These are phyloP conservation scores for Luperina nickerlii DNA, from an alignment of 2,888 invertebrate species.

Conservation along the genomic window DNA sequence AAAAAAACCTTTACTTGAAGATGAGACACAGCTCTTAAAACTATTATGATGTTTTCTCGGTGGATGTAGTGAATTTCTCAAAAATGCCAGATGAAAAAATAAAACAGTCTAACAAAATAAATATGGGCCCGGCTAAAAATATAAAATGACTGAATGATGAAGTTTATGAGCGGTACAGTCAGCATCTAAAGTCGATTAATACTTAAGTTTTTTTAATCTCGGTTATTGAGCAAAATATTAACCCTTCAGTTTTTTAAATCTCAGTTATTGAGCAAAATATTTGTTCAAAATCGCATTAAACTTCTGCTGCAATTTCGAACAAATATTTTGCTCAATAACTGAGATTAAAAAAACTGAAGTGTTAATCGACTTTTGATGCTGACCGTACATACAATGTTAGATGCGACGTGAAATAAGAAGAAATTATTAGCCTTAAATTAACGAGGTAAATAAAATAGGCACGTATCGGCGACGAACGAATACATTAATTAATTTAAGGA, in stretches of 20 bases:
- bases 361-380: too few relatives aligned
- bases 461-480: slow-evolving; percentile 5
- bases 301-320: too few relatives aligned
- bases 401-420: background rate
- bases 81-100: slow-evolving; percentile 50
- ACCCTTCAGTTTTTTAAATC: too few relatives aligned
- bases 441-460: slow-evolving; percentile 46
- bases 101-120: slow-evolving; percentile 55
- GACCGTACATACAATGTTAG: background rate
- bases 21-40: slow-evolving; percentile 54
- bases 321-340: too few relatives aligned
- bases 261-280: too few relatives aligned
- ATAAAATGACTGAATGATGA: slow-evolving; percentile 20
- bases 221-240: too few relatives aligned
- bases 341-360: too few relatives aligned
- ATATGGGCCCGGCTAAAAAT: slow-evolving; percentile 62
- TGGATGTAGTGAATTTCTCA: slow-evolving; percentile 66
- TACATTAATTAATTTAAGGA: background rate
- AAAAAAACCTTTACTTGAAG: slow-evolving; percentile 64
- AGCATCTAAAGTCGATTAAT: too few relatives aligned
- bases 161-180: background rate
- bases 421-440: slow-evolving; percentile 18
- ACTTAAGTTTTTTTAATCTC: too few relatives aligned
- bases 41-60: slow-evolving; percentile 69
- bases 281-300: too few relatives aligned